Base-by-base conservation (phyloP, 30 jellyfish, hydroid and myxozoan species). In the Aurelia sp. region DNA sequence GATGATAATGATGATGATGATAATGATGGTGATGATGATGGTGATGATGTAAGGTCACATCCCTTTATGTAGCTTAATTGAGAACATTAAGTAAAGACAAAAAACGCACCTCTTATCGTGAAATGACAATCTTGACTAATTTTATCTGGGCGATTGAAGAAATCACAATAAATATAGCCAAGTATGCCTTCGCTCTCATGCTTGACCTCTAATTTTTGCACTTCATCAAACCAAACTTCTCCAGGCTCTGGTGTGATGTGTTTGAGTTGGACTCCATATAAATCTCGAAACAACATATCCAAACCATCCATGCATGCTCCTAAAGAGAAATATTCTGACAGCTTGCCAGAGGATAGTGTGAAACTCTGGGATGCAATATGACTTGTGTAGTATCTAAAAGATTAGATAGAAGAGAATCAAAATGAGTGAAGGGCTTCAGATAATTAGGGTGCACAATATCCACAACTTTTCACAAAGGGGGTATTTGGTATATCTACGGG, bases 261-360 rank as follows among this genome's bases (percentile, higher is more conserved):
- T 31, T 78, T 74, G 44, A 92, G 85, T 22, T 85, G 67, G 55
- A 92, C 91, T 1, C 97, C 96, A 74, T 81, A 92, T 76, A 92
- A 62, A 12, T 81, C 74, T 5, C 66, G 74, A 63, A 92, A 92
- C 13, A 92, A 67, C 66, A 86, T 68, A 83, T 83, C 85, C 13
- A 92, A 86, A 31, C 97, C 98, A 27, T 92, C 97, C 98, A 92
- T 92, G 76, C 98, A 92, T 47, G 97, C 79, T 19, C 98, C 98
- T 48, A 92, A 83, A 3, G 97, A 87, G 58, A 92, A 83, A 64
- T 80, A 92, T 67, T 92, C 98, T 6, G 94, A 69, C 22, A 92
- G 73, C 71, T 84, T 75, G 41, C 85, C 50, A 20, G 98, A 44
- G 20, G 90, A 70, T 6, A 92, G 80, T 16, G 87, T 92, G 57